Evolutionary conservation across 2,888 invertebrate species (phyloP).

Genomic region (Heteromyza rotundicornis): DNA sequence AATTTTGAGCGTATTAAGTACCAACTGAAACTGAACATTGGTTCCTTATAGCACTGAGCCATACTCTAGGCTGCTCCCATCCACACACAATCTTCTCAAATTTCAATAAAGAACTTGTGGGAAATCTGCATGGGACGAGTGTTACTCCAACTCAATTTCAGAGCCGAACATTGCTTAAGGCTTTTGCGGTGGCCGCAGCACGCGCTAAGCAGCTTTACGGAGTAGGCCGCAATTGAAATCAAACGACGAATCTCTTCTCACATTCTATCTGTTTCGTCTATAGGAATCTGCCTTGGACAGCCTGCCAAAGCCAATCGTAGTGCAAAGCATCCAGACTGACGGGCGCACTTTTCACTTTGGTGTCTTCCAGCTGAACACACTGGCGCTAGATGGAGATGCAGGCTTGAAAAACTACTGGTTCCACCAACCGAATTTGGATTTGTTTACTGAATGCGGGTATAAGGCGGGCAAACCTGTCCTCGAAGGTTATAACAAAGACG

Average conservation of each 20-base stretch:
- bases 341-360: slow-evolving; percentile 81
- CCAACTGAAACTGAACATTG: slow-evolving; percentile 2
- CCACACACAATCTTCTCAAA: slow-evolving; percentile 83
- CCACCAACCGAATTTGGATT: slow-evolving; percentile 68
- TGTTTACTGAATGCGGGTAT: slow-evolving; percentile 73
- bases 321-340: slow-evolving; percentile 85
- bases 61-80: slow-evolving; percentile 37
- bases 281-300: background rate
- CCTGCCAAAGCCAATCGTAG: slow-evolving; percentile 77
- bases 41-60: slow-evolving; percentile 46
- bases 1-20: slow-evolving; percentile 4
- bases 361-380: slow-evolving; percentile 82
- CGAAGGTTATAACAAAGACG: slow-evolving; percentile 78
- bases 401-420: slow-evolving; percentile 78
- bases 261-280: slow-evolving; percentile 14
- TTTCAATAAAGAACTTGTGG: slow-evolving; percentile 70
- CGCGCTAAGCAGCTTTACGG: slow-evolving; percentile 80
- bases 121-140: slow-evolving; percentile 72
- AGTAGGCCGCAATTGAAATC: slow-evolving; percentile 25
- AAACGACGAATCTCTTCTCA: background rate
- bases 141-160: slow-evolving; percentile 73
- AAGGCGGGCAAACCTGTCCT: slow-evolving; percentile 70
- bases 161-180: slow-evolving; percentile 74
- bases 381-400: slow-evolving; percentile 67
- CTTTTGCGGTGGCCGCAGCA: slow-evolving; percentile 77